Percentiles rank a stretch among this genome's conserved stretches.
Conservation (phyloP, 1,140 invertebrate genomes). For the Procambarus virginalis region DNA sequence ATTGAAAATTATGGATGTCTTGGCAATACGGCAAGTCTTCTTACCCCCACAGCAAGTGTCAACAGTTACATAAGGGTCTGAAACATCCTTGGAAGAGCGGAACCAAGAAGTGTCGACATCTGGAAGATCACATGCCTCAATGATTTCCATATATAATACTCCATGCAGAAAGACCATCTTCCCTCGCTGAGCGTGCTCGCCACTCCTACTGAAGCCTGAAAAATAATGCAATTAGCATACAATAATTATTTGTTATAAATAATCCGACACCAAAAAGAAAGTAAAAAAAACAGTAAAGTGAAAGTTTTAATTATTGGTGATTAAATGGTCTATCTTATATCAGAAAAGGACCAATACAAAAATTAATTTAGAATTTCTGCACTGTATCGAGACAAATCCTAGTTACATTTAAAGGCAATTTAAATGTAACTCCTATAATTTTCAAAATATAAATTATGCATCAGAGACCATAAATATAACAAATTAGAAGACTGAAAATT, state of each 20-base stretch:
- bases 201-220: slow-evolving; percentile 62
- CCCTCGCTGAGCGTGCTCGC: slow-evolving; percentile 47
- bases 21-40: slow-evolving; percentile 67
- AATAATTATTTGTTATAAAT: background rate
- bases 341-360: no score
- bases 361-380: no score
- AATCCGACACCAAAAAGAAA: no score
- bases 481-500: no score
- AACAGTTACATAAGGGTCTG: slow-evolving; percentile 70
- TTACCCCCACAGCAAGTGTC: slow-evolving; percentile 65
- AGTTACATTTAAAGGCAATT: no score
- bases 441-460: no score
- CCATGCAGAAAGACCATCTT: slow-evolving; percentile 71
- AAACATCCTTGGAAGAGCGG: slow-evolving; percentile 70
- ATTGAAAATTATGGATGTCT: slow-evolving; percentile 71
- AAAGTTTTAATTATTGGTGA: no score
- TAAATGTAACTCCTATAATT: no score
- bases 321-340: no score
- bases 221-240: background rate
- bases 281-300: no score
- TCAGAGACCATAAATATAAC: no score
- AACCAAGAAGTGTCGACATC: slow-evolving; percentile 71
- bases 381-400: no score
- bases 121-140: slow-evolving; percentile 69
- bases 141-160: slow-evolving; percentile 69